Evolutionary conservation across 2,113 vertebrate genomes (phyloP).

Genomic region (Menidia beryllina): DNA sequence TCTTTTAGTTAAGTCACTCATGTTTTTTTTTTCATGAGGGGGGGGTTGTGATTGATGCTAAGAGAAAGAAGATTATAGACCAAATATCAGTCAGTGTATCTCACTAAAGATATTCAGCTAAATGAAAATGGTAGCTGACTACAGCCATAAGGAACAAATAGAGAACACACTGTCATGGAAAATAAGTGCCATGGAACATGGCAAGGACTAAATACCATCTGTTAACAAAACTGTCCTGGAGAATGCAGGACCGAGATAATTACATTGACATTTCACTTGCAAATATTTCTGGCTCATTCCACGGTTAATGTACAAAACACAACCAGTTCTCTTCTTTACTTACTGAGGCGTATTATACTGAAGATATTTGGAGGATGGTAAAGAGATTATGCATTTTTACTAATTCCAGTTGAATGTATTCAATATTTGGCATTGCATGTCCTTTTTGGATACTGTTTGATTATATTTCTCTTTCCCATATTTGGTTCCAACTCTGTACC

Average conservation of each 20-base stretch:
- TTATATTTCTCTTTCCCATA: no score
- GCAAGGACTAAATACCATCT: conserved; percentile 51
- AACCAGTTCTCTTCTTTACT: not conserved
- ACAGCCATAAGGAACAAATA: conserved; percentile 33
- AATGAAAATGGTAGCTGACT: conserved; percentile 18
- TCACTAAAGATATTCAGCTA: conserved; percentile 15
- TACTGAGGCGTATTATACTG: not conserved
- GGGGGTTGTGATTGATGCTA: no score
- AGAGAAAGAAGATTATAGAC: not conserved
- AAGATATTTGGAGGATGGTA: not conserved
- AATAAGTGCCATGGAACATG: conserved; percentile 47
- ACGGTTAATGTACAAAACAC: conserved; percentile 1
- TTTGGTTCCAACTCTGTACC: not conserved
- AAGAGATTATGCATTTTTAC: not conserved
- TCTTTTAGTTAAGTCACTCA: no score
- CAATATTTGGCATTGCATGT: not conserved
- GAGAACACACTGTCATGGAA: conserved; percentile 23
- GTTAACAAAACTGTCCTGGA: conserved; percentile 41
- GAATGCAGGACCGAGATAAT: conserved; percentile 28
- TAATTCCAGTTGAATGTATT: not conserved
- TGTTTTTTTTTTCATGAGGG: no score
- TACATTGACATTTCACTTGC: conserved; percentile 29
- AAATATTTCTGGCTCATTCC: conserved; percentile 17
- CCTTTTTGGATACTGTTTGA: not conserved
- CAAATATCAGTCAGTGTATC: conserved; percentile 3